Conservation (phyloP, 1,140 invertebrate genomes). For the Thaumetopoea pityocampa region DNA sequence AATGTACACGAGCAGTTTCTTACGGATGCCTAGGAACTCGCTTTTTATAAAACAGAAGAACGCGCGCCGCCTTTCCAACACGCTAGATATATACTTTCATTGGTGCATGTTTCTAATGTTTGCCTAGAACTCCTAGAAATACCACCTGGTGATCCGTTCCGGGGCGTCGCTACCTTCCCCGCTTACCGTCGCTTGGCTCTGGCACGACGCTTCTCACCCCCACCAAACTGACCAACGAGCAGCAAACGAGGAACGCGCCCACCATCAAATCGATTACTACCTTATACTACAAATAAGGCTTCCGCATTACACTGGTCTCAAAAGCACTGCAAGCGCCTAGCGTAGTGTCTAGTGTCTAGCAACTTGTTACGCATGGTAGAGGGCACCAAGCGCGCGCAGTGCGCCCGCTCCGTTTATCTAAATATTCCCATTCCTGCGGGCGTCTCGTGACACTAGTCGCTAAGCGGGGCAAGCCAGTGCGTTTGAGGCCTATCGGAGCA, state of each 20-base stretch:
- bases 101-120: slow-evolving; percentile 62
- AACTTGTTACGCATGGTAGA: too few relatives aligned
- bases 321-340: too few relatives aligned
- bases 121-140: slow-evolving; percentile 56
- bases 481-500: too few relatives aligned
- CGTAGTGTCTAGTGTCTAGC: too few relatives aligned
- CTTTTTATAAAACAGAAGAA: slow-evolving; percentile 24
- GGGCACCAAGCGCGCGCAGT: too few relatives aligned
- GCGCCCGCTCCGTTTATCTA: too few relatives aligned
- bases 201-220: too few relatives aligned
- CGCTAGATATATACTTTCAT: slow-evolving; percentile 24
- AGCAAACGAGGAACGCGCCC: slow-evolving; percentile 33
- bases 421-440: too few relatives aligned
- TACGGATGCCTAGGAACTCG: too few relatives aligned
- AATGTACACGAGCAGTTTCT: too few relatives aligned
- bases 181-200: slow-evolving; percentile 16
- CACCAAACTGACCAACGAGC: slow-evolving; percentile 36
- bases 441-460: too few relatives aligned
- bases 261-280: slow-evolving; percentile 4
- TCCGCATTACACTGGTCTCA: slow-evolving; percentile 17
- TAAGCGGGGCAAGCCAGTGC: too few relatives aligned
- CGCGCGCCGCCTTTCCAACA: slow-evolving; percentile 28
- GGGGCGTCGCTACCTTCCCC: slow-evolving; percentile 16
- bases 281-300: slow-evolving; percentile 7
- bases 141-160: slow-evolving; percentile 50